Evolutionary conservation across 1,140 invertebrate genomes (phyloP).

Genomic region (Elysia chlorotica): DNA sequence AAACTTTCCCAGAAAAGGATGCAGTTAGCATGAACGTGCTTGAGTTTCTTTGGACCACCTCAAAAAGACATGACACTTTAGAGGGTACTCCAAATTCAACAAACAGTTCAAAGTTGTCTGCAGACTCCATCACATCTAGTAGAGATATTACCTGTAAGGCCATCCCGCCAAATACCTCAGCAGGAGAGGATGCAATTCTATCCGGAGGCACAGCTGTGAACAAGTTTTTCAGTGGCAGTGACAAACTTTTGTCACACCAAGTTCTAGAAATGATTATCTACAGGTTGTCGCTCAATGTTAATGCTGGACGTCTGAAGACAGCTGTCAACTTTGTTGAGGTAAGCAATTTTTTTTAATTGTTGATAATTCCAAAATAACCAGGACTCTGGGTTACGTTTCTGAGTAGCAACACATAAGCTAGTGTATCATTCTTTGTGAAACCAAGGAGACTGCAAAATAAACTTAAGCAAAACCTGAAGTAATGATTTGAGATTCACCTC

Average conservation of each 20-base stretch:
- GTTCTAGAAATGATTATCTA: slow-evolving; percentile 45
- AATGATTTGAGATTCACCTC: background rate
- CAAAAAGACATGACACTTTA: too few species aligned
- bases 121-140: too few species aligned
- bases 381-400: background rate
- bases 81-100: too few species aligned
- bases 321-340: slow-evolving; percentile 47
- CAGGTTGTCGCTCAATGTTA: slow-evolving; percentile 33
- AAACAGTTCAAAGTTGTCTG: too few species aligned
- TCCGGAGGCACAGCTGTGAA: too few species aligned
- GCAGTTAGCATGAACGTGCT: slow-evolving; percentile 37
- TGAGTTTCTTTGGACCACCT: slow-evolving; percentile 27
- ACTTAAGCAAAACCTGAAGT: background rate
- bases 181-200: too few species aligned
- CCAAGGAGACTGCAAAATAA: background rate
- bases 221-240: too few species aligned
- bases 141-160: too few species aligned
- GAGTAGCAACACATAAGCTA: too few species aligned
- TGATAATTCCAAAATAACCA: background rate
- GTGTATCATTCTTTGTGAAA: background rate
- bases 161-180: too few species aligned
- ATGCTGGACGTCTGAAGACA: slow-evolving; percentile 42
- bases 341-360: background rate
- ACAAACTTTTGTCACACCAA: slow-evolving; percentile 47
- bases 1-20: slow-evolving; percentile 32